Base-by-base conservation (phyloP, 64 coral and sea anemone species). In the Montipora efflorescens region DNA sequence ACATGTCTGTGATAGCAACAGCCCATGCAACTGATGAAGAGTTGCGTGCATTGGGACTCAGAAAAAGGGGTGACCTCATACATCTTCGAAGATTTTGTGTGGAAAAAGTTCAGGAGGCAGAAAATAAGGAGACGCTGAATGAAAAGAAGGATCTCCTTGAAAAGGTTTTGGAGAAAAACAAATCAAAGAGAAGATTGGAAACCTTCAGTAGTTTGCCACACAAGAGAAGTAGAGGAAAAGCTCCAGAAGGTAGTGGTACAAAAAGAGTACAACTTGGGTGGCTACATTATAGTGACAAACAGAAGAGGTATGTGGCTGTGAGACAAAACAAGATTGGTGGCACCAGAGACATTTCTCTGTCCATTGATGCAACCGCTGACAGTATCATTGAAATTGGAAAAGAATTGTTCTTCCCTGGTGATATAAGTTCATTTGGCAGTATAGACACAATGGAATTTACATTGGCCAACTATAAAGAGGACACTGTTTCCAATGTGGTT, bases 401-500 rank as follows among this genome's bases (percentile, higher is more conserved):
- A 59, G 59, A 93, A 71, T 78, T 88, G 83, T 93, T 88, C 75
- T 88, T 93, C 48, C 91, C 82, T 50, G 52, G 15, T 79, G 59
- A 22, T 86, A 61, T 62, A 48, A 92, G 91, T 23, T 78, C 69
- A 48, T 86, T 83, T 79, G 81, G 81, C 51, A 86, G 13, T 67
- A 47, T 20, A 75, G 67, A 83, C 15, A 45, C 19, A 2, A 92
- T 92, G 91, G 71, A 86, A 78, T 92, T 92, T 16, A 70, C 5
- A 77, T 82, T 92, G 49, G 82, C 91, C 73, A 92, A 86, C 74
- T 92, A 77, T 53, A 92, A 87, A 79, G 88, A 79, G 88, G 88
- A 90, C 14, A 79, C 7, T 79, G 11, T 79, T 78, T 78, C 71
- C n/a, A 89, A 89, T 19, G 87, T 89, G 49, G 50, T 23, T 89